Conservation (phyloP, 2,888 invertebrate genomes). For the Eilema depressum region DNA sequence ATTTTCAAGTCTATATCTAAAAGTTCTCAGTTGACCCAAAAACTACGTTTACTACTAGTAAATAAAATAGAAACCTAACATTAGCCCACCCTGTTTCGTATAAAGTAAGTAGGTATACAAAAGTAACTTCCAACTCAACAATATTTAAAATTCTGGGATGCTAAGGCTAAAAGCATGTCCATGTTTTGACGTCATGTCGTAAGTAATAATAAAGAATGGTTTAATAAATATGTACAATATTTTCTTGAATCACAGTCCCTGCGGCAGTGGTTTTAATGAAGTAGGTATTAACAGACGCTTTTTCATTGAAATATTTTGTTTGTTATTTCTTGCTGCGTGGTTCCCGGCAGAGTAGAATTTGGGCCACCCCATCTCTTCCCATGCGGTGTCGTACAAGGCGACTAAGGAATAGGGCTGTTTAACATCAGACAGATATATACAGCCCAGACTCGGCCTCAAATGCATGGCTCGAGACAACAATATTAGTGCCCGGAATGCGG, state of each 20-base stretch:
- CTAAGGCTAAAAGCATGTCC: constrained; percentile 14
- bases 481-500: no score
- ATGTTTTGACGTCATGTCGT: neutral
- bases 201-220: constrained; percentile 4
- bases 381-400: no score
- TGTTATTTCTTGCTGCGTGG: no score
- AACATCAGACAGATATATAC: no score
- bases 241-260: neutral
- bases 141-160: constrained; percentile 3
- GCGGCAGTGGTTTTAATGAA: neutral
- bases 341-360: no score
- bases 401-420: no score
- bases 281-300: neutral
- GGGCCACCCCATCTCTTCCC: no score
- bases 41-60: neutral
- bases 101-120: neutral
- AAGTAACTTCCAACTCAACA: neutral
- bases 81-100: neutral
- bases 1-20: neutral
- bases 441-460: no score
- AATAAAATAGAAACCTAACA: neutral
- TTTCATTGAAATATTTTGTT: neutral
- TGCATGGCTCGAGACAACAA: no score
- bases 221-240: neutral
- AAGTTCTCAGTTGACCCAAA: neutral